Evolutionary conservation across 1,140 invertebrate species (phyloP).

Genomic region (Harlomillsia oculata): DNA sequence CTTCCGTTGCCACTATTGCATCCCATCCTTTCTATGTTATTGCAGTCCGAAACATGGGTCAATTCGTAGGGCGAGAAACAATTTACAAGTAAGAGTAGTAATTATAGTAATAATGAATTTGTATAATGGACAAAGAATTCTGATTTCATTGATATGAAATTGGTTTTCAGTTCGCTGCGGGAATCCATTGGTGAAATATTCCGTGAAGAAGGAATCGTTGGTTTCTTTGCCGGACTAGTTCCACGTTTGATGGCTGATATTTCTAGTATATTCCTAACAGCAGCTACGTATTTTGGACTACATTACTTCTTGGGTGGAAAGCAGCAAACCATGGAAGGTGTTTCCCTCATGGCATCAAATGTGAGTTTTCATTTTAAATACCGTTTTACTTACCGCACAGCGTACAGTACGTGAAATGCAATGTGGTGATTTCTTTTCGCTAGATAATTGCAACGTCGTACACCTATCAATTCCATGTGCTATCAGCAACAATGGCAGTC

Average conservation of each 20-base stretch:
- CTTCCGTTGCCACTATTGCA: conserved; percentile 55
- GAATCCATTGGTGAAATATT: conserved; percentile 67
- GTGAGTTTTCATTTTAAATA: conserved; percentile 7
- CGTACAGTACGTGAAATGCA: neutral
- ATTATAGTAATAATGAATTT: neutral
- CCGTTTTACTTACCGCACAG: neutral
- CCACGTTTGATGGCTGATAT: conserved; percentile 71
- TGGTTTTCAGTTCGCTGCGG: conserved; percentile 51
- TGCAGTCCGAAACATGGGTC: conserved; percentile 78
- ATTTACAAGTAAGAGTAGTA: conserved; percentile 54
- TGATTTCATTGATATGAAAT: neutral
- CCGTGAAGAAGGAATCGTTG: conserved; percentile 60
- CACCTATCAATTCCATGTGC: conserved; percentile 76
- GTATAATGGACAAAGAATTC: neutral
- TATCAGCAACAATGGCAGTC: conserved; percentile 76
- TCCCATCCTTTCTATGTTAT: conserved; percentile 69
- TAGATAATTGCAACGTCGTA: conserved; percentile 64
- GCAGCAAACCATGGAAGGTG: conserved; percentile 46
- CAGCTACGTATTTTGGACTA: conserved; percentile 60
- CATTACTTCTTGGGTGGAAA: conserved; percentile 67
- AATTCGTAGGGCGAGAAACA: conserved; percentile 78
- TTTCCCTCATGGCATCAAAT: conserved; percentile 24
- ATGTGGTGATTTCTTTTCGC: conserved; percentile 38
- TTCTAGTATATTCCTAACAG: conserved; percentile 59
- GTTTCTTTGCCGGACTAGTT: conserved; percentile 73